Conservation (phyloP, 1,140 invertebrate genomes). For the Leguminivora glycinivorella region DNA sequence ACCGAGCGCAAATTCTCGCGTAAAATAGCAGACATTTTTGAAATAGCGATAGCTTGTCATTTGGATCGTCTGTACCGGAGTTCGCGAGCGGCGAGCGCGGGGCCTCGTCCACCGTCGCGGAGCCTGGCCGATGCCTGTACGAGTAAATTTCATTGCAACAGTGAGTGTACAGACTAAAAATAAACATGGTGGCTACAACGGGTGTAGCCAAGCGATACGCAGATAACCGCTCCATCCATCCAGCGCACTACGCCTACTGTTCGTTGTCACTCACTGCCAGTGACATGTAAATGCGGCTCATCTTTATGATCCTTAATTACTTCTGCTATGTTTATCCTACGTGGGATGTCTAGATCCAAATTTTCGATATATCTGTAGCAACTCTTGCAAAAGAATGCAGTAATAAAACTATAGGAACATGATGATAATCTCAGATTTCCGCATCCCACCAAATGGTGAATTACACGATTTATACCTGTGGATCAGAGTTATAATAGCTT, state of each 20-base stretch:
- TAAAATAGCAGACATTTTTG: constrained; percentile 71
- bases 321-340: constrained; percentile 48
- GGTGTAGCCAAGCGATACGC: constrained; percentile 64
- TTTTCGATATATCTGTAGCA: constrained; percentile 33
- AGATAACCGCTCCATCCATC: constrained; percentile 59
- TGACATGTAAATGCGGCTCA: constrained; percentile 55
- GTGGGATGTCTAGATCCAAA: constrained; percentile 36
- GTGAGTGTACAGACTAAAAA: constrained; percentile 74
- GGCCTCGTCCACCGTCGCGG: not conserved
- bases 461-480: constrained; percentile 41
- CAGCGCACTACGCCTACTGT: constrained; percentile 46
- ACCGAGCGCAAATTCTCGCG: constrained; percentile 54
- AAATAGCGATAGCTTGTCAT: constrained; percentile 70
- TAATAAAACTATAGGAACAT: constrained; percentile 1
- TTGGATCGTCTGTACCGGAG: constrained; percentile 57
- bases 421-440: not conserved
- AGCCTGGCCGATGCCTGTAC: constrained; percentile 53
- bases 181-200: constrained; percentile 67
- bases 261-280: constrained; percentile 45
- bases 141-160: constrained; percentile 67
- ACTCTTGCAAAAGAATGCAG: not conserved
- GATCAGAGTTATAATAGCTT: constrained; percentile 54
- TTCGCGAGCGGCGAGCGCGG: constrained; percentile 54
- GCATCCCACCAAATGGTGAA: constrained; percentile 20
- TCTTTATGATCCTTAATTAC: constrained; percentile 48